Conservation (phyloP, 2,113 vertebrate species). For the Myocastor coypus region DNA sequence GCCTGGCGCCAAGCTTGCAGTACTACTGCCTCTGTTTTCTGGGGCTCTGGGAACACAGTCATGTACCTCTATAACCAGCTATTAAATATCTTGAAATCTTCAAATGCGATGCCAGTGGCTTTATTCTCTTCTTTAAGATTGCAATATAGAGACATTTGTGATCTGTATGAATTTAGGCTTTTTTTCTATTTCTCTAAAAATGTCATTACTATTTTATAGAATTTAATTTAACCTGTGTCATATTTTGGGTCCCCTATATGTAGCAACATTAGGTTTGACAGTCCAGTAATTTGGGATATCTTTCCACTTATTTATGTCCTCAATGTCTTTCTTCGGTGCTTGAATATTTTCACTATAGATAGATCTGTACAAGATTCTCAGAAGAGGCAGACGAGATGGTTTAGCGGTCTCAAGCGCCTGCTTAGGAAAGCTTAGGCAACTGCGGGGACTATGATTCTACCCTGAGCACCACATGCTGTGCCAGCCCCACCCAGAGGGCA, state of each 20-base stretch:
- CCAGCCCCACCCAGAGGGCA: too few relatives aligned
- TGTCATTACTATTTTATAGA: background rate
- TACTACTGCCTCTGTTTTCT: background rate
- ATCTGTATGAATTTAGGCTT: background rate
- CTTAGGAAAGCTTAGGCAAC: too few relatives aligned
- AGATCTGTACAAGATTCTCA: background rate
- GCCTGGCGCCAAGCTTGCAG: background rate
- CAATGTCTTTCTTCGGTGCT: background rate
- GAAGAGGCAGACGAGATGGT: too few relatives aligned
- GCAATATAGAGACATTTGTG: background rate
- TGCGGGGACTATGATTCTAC: too few relatives aligned
- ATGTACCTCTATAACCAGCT: background rate
- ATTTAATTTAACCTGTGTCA: background rate
- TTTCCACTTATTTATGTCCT: background rate
- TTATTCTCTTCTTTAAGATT: background rate
- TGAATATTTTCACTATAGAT: background rate
- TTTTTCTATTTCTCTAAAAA: background rate
- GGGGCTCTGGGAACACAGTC: background rate
- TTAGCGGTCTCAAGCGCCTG: too few relatives aligned
- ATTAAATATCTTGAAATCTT: background rate
- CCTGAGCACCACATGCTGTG: too few relatives aligned
- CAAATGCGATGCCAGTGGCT: background rate
- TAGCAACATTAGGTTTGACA: background rate
- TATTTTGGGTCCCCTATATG: background rate
- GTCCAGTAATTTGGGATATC: background rate